Evolutionary conservation across 1,140 invertebrate genomes (phyloP), one percentile per base, ranked within the genome.

Genomic region (Eumaeus atala): DNA sequence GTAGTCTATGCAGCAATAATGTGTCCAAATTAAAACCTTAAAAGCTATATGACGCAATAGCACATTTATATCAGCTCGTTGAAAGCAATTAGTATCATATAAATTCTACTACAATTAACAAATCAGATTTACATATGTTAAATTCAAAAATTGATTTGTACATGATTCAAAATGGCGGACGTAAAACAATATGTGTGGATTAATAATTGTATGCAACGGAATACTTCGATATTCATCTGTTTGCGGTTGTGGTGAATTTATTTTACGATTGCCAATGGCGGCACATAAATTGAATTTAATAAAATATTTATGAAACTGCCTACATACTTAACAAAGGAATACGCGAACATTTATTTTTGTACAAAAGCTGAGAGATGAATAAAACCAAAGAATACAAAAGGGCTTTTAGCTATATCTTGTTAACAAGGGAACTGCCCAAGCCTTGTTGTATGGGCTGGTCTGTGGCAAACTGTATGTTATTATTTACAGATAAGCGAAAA

Each of bases 21-120:
- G 6, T 28, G 6, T 28, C 21, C 21, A 28, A 28, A 28, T 28
- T 3, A 2, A 3, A 28, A 28, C 21, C 21, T 18, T 48, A 28
- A 48, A 8, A 8, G 47, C 18, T 33, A 28, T 28, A 48, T 48
- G 33, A 48, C 33, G 47, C n/a, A n/a, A n/a, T n/a, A n/a, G n/a
- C n/a, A n/a, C n/a, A n/a, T n/a, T n/a, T n/a, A n/a, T n/a, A n/a
- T n/a, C n/a, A n/a, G n/a, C n/a, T n/a, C n/a, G n/a, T n/a, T n/a
- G n/a, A n/a, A n/a, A n/a, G 17, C 9, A 12, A 28, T 48, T 10
- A 33, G 18, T 48, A n/a, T 18, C 12, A 18, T 17, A 48, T 11
- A 21, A 73, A 71, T 81, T 72, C 80, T 82, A 28, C 21, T 28
- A 28, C 21, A 28, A 6, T 28, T 3, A 28, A 28, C 6, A 28